Base-by-base conservation (phyloP, 2,797 vertebrate species). In the Sebastes goodei region DNA sequence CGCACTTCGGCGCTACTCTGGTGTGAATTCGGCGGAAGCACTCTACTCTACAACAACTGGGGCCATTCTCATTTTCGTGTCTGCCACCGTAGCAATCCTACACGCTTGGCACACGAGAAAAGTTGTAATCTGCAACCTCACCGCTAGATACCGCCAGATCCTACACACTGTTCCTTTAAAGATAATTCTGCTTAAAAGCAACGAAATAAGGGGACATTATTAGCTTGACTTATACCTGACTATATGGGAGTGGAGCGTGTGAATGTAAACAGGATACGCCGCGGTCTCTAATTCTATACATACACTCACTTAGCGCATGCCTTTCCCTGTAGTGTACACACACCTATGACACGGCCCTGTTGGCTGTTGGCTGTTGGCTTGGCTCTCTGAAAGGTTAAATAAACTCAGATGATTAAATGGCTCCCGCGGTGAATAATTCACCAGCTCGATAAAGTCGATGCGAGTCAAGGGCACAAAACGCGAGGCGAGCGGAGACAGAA, bases 201-300 rank as follows among this genome's bases (percentile, higher is more conserved):
- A 76, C 23, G 69, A 71, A 61, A 42, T 3, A 1, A 25, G 53
- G 14, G 60, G 38, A 67, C 65, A 10, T 73, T 49, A n/a, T 52
- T 52, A 65, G 30, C 32, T 33, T 56, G 30, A 85, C 63, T 91
- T 78, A 10, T 27, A 65, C 30, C 7, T 5, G 4, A 68, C 27
- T 35, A 57, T 57, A 63, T 72, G n/a, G 27, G 81, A 78, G 60
- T 0, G 15, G 35, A 27, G 74, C 12, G 21, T 81, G 86, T 83
- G 76, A 91, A 90, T 70, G 76, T 91, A 93, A 93, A 92, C 92
- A 92, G 88, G 85, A 88, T 83, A 76, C 20, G 11, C 25, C 14
- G 5, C 25, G 64, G 81, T 76, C 85, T 81, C 60, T 77, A 74
- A 85, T 78, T 86, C 89, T 86, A 86, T 69, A 81, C 89, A 87